Evolutionary conservation across 2,113 vertebrate genomes (phyloP), one percentile per base, ranked within the genome.

Genomic region (Vulpes lagopus): DNA sequence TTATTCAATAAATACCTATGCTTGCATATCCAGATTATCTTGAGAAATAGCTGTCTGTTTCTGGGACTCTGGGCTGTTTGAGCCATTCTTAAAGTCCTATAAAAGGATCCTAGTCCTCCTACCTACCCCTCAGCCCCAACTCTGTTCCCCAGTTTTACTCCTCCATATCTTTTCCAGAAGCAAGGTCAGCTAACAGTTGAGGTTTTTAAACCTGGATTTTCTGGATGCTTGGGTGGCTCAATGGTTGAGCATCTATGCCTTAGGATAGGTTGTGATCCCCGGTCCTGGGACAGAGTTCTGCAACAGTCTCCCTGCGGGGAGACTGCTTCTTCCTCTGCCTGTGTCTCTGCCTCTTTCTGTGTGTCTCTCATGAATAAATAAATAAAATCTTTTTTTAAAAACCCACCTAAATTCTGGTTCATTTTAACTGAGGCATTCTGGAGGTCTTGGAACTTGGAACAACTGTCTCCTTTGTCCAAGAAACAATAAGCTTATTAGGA

Each of bases 401-500:
- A 43, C 43, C 43, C 43, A 38, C 96, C 76, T 69, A 57, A 93
- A 82, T 74, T 94, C 87, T 51, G 7, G 49, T 49, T 87, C 17
- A 22, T 55, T 69, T 65, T 78, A 38, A 55, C 20, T 55, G 51
- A 84, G 43, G 65, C 59, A 23, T 74, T 76, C 65, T 0, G 0
- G 82, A 22, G 32, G 17, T 59, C n/a, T 62, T 84, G 19, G 59
- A 91, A 85, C 43, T 62, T 84, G 19, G 59, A 91, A 85, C 43
- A 59, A 85, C 23, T 49, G 23, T 81, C 83, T 93, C 22, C 38
- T 95, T 80, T 55, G 76, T 96, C 69, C 38, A 27, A 59, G 38
- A 90, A 92, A 94, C 32, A 76, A 62, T 67, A 19, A 91, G 19
- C 76, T 85, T 23, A 32, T 49, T 57, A 62, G 43, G 95, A n/a